Evolutionary conservation across 2,797 vertebrate genomes (phyloP).

Genomic region (Pangasius larnaudii): DNA sequence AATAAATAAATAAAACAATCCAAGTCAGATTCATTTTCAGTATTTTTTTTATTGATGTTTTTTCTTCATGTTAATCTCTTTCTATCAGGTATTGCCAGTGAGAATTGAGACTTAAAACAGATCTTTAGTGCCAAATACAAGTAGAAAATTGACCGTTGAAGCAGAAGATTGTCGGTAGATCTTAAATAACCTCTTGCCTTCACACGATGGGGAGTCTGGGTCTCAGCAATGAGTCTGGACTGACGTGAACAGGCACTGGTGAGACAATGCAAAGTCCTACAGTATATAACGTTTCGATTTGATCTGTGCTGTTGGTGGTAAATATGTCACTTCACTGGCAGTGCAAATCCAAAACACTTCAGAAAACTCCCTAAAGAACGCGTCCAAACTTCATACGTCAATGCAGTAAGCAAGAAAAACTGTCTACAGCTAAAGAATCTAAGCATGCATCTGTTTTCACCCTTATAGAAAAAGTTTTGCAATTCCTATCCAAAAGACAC

Average conservation of each 20-base stretch:
- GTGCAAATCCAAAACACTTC: constrained; percentile 54
- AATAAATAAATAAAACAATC: constrained; percentile 10
- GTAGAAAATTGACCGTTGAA: constrained; percentile 39
- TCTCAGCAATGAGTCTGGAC: constrained; percentile 23
- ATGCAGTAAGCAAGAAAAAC: constrained; percentile 52
- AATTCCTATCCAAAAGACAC: constrained; percentile 45
- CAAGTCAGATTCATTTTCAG: constrained; percentile 20
- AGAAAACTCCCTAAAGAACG: constrained; percentile 33
- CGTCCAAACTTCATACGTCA: constrained; percentile 40
- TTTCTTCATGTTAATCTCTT: constrained; percentile 58
- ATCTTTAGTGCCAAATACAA: constrained; percentile 46
- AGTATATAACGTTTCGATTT: constrained; percentile 23
- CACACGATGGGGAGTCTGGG: constrained; percentile 33
- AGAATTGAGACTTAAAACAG: constrained; percentile 45
- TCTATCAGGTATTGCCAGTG: constrained; percentile 55
- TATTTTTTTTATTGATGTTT: constrained; percentile 59
- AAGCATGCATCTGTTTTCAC: constrained; percentile 58
- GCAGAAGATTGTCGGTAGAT: constrained; percentile 44
- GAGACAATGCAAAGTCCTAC: constrained; percentile 27
- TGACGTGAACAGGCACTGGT: constrained; percentile 50
- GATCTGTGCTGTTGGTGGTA: constrained; percentile 34
- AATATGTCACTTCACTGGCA: constrained; percentile 48
- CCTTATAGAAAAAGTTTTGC: constrained; percentile 53
- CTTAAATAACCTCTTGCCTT: constrained; percentile 27
- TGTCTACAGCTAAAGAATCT: constrained; percentile 56